Evolutionary conservation across 2,113 vertebrate species (phyloP).

Genomic region (Willisornis vidua): DNA sequence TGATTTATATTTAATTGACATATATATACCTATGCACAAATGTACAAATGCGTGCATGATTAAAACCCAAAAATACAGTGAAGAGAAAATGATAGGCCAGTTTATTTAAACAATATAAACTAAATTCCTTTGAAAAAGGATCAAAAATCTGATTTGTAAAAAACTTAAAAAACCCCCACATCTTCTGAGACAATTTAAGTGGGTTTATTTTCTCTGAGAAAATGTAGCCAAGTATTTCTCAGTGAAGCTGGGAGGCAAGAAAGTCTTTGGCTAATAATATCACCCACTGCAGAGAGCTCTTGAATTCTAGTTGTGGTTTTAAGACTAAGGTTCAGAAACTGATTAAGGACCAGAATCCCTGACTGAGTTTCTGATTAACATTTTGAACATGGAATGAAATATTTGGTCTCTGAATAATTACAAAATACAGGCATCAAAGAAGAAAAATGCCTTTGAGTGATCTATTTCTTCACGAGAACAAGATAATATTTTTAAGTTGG

Average conservation of each 20-base stretch:
- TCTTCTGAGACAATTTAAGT: neutral
- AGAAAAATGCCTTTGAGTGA: neutral
- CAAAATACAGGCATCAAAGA: neutral
- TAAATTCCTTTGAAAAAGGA: neutral
- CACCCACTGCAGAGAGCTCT: neutral
- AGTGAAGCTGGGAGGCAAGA: neutral
- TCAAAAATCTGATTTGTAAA: neutral
- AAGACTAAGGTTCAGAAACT: neutral
- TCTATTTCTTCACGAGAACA: neutral
- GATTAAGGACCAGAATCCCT: constrained; percentile 22
- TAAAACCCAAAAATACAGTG: neutral
- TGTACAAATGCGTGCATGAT: neutral
- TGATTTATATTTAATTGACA: neutral
- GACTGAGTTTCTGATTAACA: constrained; percentile 28
- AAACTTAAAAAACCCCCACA: neutral
- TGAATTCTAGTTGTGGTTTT: neutral
- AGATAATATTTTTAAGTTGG: neutral
- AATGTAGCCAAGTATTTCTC: neutral
- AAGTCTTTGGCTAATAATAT: neutral
- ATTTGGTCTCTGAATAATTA: neutral
- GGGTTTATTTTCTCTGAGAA: neutral
- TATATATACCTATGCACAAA: neutral
- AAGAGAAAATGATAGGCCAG: neutral
- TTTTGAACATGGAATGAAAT: neutral
- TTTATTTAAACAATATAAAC: neutral